Conservation (phyloP, 2,888 invertebrate species). For the Cynaeus angustus region DNA sequence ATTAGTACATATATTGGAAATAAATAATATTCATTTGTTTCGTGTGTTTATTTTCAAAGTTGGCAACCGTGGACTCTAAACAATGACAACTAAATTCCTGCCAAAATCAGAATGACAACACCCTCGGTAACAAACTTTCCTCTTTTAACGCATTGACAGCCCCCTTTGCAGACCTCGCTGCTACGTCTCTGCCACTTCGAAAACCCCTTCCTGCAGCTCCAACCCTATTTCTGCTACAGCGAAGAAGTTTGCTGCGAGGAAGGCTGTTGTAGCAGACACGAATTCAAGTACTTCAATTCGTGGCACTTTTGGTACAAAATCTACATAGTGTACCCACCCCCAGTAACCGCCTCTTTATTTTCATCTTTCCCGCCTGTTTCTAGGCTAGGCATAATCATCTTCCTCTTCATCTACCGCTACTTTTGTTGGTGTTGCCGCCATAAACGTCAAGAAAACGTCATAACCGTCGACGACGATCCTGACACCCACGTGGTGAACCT, state of each 20-base stretch:
- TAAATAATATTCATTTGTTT: conserved; percentile 51
- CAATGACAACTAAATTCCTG: conserved; percentile 9
- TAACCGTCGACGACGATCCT: neutral
- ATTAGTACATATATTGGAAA: conserved; percentile 49
- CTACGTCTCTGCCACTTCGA: conserved; percentile 33
- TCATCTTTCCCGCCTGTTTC: neutral
- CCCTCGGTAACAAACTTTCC: conserved; percentile 12
- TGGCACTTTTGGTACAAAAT: conserved; percentile 45
- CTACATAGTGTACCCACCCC: conserved; percentile 18
- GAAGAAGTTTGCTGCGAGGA: conserved; percentile 40
- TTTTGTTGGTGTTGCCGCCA: conserved; percentile 28
- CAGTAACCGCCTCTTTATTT: neutral
- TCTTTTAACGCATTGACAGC: neutral
- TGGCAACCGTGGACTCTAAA: neutral
- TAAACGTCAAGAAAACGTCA: neutral
- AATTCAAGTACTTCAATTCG: conserved; percentile 32
- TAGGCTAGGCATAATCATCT: conserved; percentile 18
- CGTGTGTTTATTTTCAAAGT: neutral
- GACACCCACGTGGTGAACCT: conserved; percentile 21
- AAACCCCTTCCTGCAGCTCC: neutral
- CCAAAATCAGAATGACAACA: conserved; percentile 24
- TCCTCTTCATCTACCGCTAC: conserved; percentile 19
- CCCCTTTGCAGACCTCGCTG: conserved; percentile 21
- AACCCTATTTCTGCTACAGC: conserved; percentile 34
- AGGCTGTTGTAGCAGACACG: conserved; percentile 26